Evolutionary conservation across 92 coral and sea anemone species (phyloP).

Genomic region (Epizoanthus scotinus): DNA sequence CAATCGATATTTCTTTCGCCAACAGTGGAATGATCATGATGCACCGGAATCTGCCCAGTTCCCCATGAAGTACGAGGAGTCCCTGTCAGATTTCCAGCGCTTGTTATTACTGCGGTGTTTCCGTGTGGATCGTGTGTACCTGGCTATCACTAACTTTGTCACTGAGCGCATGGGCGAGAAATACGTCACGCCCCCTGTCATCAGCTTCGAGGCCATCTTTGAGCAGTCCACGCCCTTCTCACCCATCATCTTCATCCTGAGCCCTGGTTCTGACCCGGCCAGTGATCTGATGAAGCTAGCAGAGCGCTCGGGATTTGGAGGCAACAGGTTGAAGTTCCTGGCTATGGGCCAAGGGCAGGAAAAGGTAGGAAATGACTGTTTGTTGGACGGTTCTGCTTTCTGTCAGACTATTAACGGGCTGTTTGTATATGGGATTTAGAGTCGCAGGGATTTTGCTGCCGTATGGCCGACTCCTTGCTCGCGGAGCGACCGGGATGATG

Average conservation of each 20-base stretch:
- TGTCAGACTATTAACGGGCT: too few relatives aligned
- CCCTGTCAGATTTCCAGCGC: conserved; percentile 93
- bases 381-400: too few relatives aligned
- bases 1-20: neutral
- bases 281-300: conserved; percentile 99
- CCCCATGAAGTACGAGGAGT: conserved; percentile 95
- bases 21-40: conserved; percentile 92
- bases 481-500: too few relatives aligned
- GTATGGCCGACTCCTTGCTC: too few relatives aligned
- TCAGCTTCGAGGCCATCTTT: conserved; percentile 96
- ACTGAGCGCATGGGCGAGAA: conserved; percentile 99
- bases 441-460: too few relatives aligned
- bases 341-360: conserved; percentile 99
- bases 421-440: too few relatives aligned
- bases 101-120: conserved; percentile 92
- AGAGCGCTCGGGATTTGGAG: conserved; percentile 98
- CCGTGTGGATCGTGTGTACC: conserved; percentile 96
- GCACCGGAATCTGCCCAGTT: conserved; percentile 91
- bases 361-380: conserved; percentile 57
- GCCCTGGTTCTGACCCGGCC: conserved; percentile 99
- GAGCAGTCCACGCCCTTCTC: conserved; percentile 97
- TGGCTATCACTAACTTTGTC: conserved; percentile 98
- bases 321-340: conserved; percentile 91
- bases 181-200: conserved; percentile 98
- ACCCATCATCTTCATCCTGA: conserved; percentile 95